Percentiles rank a stretch among this genome's conserved stretches.
These are phyloP conservation scores for Popillia japonica DNA, from an alignment of 1,140 invertebrate species.

Conservation along the genomic window DNA sequence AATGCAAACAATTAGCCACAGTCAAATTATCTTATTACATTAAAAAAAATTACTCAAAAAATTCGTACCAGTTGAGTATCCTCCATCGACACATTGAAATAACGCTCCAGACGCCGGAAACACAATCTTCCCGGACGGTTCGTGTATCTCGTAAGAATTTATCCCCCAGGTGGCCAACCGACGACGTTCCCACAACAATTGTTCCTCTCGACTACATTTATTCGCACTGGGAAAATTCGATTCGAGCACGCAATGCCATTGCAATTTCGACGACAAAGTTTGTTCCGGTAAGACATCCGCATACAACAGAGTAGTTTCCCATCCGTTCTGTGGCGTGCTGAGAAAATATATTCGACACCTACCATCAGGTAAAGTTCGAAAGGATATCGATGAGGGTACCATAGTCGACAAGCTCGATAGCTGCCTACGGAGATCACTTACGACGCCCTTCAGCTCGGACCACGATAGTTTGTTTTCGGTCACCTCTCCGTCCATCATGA, in stretches of 20 bases:
- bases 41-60: background rate
- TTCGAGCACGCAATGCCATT: constrained; percentile 77
- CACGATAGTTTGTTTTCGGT: constrained; percentile 66
- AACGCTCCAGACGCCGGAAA: constrained; percentile 89
- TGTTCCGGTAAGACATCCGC: constrained; percentile 76
- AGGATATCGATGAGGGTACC: constrained; percentile 81
- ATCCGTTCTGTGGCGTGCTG: constrained; percentile 81
- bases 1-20: too few relatives aligned
- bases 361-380: constrained; percentile 78
- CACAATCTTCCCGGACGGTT: constrained; percentile 81
- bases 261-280: constrained; percentile 62
- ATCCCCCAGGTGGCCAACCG: constrained; percentile 91
- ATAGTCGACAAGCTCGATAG: constrained; percentile 78
- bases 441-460: constrained; percentile 81
- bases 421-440: constrained; percentile 82
- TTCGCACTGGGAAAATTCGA: constrained; percentile 73
- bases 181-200: constrained; percentile 90
- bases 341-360: constrained; percentile 89
- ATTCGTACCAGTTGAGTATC: constrained; percentile 62
- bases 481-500: constrained; percentile 43
- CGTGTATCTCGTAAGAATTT: constrained; percentile 90
- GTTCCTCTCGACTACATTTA: constrained; percentile 83
- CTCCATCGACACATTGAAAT: constrained; percentile 80
- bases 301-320: constrained; percentile 89
- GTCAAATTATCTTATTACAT: background rate